Conservation (phyloP, 2,888 invertebrate species). For the Pardosa pseudoannulata region DNA sequence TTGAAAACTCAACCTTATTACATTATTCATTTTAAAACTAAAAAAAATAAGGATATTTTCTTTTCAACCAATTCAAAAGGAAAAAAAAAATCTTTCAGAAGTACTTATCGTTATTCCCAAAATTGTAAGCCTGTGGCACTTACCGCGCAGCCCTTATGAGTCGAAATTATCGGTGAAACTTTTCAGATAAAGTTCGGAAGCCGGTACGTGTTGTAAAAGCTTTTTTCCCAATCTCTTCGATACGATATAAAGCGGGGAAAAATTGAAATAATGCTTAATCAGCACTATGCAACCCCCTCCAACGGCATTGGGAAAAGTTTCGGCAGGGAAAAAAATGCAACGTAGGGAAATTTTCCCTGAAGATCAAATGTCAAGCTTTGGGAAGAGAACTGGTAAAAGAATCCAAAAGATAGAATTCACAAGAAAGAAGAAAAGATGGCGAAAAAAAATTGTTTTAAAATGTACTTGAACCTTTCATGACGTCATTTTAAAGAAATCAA, state of each 20-base stretch:
- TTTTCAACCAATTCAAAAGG: background rate
- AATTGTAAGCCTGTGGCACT: background rate
- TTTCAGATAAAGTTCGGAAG: conserved; percentile 7
- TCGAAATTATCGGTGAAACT: conserved; percentile 7
- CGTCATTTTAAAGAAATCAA: conserved; percentile 7
- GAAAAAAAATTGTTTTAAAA: conserved; percentile 14
- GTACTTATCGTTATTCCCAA: background rate
- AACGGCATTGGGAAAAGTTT: conserved; percentile 24
- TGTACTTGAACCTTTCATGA: conserved; percentile 20
- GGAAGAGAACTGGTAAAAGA: conserved; percentile 11
- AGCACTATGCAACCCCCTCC: background rate
- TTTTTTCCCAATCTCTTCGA: background rate
- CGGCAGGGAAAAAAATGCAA: conserved; percentile 7
- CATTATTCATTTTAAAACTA: background rate
- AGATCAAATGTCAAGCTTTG: conserved; percentile 5
- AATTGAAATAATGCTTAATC: conserved; percentile 16
- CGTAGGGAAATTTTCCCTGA: conserved; percentile 23
- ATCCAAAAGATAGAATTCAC: conserved; percentile 17
- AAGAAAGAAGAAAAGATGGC: background rate
- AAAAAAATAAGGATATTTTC: background rate
- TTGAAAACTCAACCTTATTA: too few relatives aligned
- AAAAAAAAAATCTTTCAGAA: background rate
- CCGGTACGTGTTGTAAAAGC: background rate
- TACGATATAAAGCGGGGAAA: background rate
- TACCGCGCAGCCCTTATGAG: background rate